Conservation (phyloP, 1,140 invertebrate genomes). For the Muscidifurax raptorellus region DNA sequence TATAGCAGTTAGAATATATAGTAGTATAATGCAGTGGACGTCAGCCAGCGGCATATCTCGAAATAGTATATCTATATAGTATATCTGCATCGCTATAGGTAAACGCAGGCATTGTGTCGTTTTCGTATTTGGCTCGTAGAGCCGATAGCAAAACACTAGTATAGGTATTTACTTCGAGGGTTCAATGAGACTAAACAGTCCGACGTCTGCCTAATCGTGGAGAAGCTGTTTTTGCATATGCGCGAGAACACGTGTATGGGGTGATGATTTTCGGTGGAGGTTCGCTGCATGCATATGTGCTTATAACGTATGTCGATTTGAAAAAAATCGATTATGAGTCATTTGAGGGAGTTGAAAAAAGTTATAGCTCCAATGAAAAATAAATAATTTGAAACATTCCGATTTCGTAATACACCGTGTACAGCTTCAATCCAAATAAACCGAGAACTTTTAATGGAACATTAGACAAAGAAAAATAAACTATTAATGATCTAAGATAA, state of each 20-base stretch:
- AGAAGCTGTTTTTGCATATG: neutral
- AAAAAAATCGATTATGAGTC: neutral
- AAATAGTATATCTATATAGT: constrained; percentile 4
- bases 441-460: constrained; percentile 18
- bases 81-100: neutral
- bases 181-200: constrained; percentile 7
- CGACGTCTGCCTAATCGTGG: neutral
- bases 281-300: too few species aligned
- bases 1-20: too few species aligned
- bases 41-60: neutral
- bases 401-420: neutral
- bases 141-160: neutral
- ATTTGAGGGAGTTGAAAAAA: neutral
- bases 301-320: too few species aligned
- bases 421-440: neutral
- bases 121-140: neutral
- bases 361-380: neutral
- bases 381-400: neutral
- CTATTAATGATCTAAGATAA: neutral
- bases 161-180: constrained; percentile 1
- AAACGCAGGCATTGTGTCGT: neutral
- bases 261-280: too few species aligned
- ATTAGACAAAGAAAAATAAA: constrained; percentile 24
- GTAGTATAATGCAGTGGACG: neutral
- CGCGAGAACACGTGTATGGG: neutral